Base-by-base conservation (phyloP, 1,140 invertebrate species). In the Cydia amplana region DNA sequence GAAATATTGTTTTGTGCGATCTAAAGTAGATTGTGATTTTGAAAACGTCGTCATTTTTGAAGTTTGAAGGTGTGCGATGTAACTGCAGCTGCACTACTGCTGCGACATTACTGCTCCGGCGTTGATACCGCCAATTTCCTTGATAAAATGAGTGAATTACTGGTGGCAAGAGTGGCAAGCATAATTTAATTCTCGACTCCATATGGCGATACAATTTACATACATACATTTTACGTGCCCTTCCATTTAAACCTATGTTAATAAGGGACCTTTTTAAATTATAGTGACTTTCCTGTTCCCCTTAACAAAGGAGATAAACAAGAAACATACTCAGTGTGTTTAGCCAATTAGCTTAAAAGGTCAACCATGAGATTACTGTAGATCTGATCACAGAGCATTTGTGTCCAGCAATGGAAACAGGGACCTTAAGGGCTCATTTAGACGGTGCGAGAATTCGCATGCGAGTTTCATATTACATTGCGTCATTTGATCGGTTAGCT, bases 341-440 rank as follows among this genome's bases (percentile, higher is more conserved):
- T 70, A 40, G n/a, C n/a, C 32, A 70, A 70, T 70, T 70, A 40
- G 65, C 65, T 43, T 70, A 70, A 70, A 65, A 70, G 65, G 65
- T 32, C 65, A 70, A 70, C 65, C 65, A 70, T 67, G 28, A 16
- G 28, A 67, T 67, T 67, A 67, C 64, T 67, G 25, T 32, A 51
- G 49, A 51, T 51, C 49, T 51, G 18, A n/a, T 18, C 49, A 51
- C 49, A 46, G 43, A 46, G 14, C 49, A 51, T 5, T 51, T n/a
- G 49, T 18, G 16, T n/a, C 14, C n/a, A n/a, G 49, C 49, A 51
- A 51, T 46, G 43, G 3, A 46, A 40, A 46, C 3, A 46, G 43
- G 43, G 36, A 40, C 1, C 36, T 40, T 40, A 40, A 40, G n/a
- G n/a, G n/a, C n/a, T n/a, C n/a, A n/a, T n/a, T n/a, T n/a, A n/a